Base-by-base conservation (phyloP, 2,888 invertebrate genomes). In the Cerastis rubricosa region DNA sequence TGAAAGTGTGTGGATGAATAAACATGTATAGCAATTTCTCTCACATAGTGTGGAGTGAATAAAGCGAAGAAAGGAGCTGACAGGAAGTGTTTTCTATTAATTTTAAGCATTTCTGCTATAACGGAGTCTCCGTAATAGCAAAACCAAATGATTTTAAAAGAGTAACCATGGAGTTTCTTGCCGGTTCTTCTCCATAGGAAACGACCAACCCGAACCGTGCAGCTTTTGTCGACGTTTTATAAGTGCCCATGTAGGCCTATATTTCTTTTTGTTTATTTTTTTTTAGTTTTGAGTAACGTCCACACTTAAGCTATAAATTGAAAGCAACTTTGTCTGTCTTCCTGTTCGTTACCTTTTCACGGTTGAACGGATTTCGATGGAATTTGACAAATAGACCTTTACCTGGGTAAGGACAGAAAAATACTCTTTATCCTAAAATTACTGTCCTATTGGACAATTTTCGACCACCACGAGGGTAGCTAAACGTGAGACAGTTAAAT, bases 1-100 rank as follows among this genome's bases (percentile, higher is more conserved):
- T 51, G 40, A 65, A 65, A 64, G 29, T 69, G 54, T 35, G 1
- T 11, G 47, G 25, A 51, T 75, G 51, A 73, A 78, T 77, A 71
- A 74, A 68, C 45, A 45, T 80, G 65, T 65, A 40, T 22, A 14
- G 35, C 17, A 54, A 12, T 63, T n/a, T 63, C 51, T 59, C 25
- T 45, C n/a, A 29, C 2, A n/a, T 7, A 43, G 19, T 74, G 11
- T 63, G 5, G 14, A 25, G 73, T n/a, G 25, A 61, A 47, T 47
- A 45, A 66, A 45, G 11, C 9, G 45, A 29, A 14, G 14, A 51
- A 29, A 35, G 2, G 5, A 35, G 14, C 43, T 49, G 17, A 61
- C 51, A 51, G 35, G 12, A 59, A 54, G 19, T 11, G 17, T 77
- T 47, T 76, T 19, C 11, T 67, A 17, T 57, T 54, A 14, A 29